Base-by-base conservation (phyloP, 2,797 vertebrate species). In the Botia kubotai region DNA sequence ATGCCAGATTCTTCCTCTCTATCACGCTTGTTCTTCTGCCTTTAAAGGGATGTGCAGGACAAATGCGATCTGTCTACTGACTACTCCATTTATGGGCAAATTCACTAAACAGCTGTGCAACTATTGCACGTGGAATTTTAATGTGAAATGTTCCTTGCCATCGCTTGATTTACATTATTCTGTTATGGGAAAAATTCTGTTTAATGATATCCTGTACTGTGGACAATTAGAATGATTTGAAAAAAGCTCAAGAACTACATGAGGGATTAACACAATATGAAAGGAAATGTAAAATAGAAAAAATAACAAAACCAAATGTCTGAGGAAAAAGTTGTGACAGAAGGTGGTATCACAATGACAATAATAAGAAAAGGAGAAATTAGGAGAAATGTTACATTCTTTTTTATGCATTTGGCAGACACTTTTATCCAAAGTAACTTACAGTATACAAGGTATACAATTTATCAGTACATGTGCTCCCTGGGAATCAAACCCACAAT, bases 141-240 rank as follows among this genome's bases (percentile, higher is more conserved):
- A 8, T 46, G 10, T 46, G 43, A 46, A 46, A 46, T 2, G 8
- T 10, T 43, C 10, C 43, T 46, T 46, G 43, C 8, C 43, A 46
- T 46, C 8, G 7, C 43, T 46, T 46, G 43, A 46, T 46, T 46
- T 46, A 10, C 43, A 46, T 46, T 46, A 46, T 46, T 46, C 8
- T 46, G 62, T 75, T 52, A 71, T 26, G 7, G 82, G 46, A 57
- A 16, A 11, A 72, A 60, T 55, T 72, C 16, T 14, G 53, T 73
- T 80, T 80, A 48, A 77, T 77, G 74, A 77, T 70, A 67, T 76
- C 58, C 13, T 7, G 66, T 81, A 48, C 53, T 43, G 7, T 63
- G 68, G 68, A 74, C 26, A 70, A 36, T 72, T 1, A 46, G n/a
- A 66, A 53, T 73, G 50, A 80, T 13, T 57, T 52, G 21, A 57